Base-by-base conservation (phyloP, 2,888 invertebrate species). In the Agriotes lineatus region DNA sequence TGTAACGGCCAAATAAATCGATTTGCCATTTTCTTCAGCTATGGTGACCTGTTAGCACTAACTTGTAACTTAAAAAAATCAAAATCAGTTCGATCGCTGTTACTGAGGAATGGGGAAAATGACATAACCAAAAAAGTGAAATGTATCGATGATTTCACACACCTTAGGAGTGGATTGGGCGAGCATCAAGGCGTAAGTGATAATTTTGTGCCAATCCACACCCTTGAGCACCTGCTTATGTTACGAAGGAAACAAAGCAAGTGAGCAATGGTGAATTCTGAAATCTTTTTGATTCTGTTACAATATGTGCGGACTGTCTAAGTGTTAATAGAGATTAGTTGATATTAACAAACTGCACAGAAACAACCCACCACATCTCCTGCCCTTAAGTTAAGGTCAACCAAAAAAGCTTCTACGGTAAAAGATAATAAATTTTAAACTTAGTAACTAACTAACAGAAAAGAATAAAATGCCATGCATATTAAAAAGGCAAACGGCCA, bases 181-280 rank as follows among this genome's bases (percentile, higher is more conserved):
- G n/a, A n/a, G n/a, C n/a, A n/a, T n/a, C n/a, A n/a, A n/a, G n/a
- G n/a, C 7, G 3, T 25, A 25, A 3, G 7, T 25, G 7, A 25
- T 25, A 5, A 16, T 42, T 7, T 42, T 12, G 14, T 12, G 14
- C 14, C 42, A 16, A 9, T 42, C 42, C 42, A 42, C 42, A 16
- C 7, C 25, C 16, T 22, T 10, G 10, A 52, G 33, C 33, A 52
- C 52, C 52, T 52, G 52, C 52, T 52, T 30, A 9, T 33, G 52
- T 33, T 52, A 52, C 6, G 12, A 33, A 33, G 50, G n/a, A n/a
- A 30, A 50, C 33, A 10, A 52, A 52, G 52, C 52, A 52, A 52
- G 52, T 52, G 52, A 52, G 18, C 19, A n/a, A 18, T 18, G 19
- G 33, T 52, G 30, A 12, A 22, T 22, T 48, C 48, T 6, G 33